phyloP scores from a whole-genome alignment of 2,113 vertebrate species.

The Haplochromis vanheusdeni region DNA sequence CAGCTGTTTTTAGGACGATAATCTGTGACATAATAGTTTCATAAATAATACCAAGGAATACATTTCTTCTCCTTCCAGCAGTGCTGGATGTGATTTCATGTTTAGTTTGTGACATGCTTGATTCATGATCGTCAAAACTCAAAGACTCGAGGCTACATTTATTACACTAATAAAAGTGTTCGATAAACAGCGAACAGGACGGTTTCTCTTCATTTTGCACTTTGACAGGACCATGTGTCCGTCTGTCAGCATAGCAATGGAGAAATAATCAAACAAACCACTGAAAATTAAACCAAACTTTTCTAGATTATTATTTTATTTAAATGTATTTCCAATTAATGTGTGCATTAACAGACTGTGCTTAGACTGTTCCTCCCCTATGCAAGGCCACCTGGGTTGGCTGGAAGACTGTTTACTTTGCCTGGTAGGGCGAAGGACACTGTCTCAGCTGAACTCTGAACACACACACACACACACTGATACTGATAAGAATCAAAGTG shows the following conservation, averaged over 20 bases:
- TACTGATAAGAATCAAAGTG: neutral
- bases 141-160: neutral
- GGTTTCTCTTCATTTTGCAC: neutral
- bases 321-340: neutral
- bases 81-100: neutral
- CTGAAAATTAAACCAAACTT: neutral
- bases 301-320: neutral
- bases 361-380: neutral
- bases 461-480: neutral
- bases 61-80: neutral
- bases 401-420: neutral
- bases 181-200: neutral
- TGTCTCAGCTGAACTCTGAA: neutral
- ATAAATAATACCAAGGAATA: neutral
- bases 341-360: neutral
- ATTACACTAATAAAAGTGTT: neutral
- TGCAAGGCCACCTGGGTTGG: neutral
- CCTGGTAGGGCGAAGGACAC: too few species aligned
- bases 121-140: neutral
- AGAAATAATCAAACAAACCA: neutral
- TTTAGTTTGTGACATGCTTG: neutral
- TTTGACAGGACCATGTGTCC: neutral
- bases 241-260: neutral
- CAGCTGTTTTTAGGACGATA: neutral
- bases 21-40: neutral